Evolutionary conservation across 2,113 vertebrate species (phyloP).

Genomic region (Maccullochella peelii): DNA sequence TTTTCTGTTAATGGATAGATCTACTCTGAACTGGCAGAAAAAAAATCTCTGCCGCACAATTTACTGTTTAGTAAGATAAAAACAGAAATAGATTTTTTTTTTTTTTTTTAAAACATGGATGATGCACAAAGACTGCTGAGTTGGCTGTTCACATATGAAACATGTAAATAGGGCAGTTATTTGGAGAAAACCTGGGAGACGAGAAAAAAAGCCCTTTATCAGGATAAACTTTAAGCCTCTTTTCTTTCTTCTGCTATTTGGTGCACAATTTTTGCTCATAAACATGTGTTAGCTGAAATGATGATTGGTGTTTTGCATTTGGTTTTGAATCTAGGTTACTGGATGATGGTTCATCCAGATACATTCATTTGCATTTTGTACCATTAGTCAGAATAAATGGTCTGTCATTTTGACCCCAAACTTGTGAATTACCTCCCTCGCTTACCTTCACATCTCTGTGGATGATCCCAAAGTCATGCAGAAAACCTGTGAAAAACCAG

Average conservation of each 20-base stretch:
- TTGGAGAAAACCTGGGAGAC: neutral
- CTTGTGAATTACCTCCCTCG: neutral
- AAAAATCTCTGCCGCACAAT: neutral
- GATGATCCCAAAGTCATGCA: conserved; percentile 93
- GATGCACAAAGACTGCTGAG: neutral
- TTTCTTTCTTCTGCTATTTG: neutral
- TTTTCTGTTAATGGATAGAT: neutral
- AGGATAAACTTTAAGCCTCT: neutral
- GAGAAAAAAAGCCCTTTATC: neutral
- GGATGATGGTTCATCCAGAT: neutral
- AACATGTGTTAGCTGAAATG: neutral
- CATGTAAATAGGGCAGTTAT: neutral
- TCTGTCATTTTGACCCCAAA: neutral
- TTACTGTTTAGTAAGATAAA: neutral
- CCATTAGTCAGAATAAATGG: neutral
- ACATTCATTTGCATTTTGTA: neutral
- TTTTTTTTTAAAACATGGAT: neutral
- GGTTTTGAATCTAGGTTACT: neutral
- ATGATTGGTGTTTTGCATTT: neutral
- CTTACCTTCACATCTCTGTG: conserved; percentile 95
- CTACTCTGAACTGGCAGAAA: neutral
- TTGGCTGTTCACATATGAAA: neutral
- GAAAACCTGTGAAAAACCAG: conserved; percentile 85
- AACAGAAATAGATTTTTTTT: no score
- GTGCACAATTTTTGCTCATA: neutral